Conservation (phyloP, 1,140 invertebrate species). For the Pararge aegeria region DNA sequence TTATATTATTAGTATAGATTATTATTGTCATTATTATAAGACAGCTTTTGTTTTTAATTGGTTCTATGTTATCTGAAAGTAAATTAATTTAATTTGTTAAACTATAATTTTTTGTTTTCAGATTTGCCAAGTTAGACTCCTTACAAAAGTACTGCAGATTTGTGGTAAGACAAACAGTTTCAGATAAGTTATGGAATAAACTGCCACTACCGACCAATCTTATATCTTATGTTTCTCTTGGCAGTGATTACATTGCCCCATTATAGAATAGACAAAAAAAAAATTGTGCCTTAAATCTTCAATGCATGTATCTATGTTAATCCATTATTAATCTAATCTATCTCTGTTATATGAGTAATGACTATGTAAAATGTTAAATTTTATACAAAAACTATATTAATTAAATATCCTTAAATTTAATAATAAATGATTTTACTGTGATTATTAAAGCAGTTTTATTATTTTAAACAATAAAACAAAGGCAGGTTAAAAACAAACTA, state of each 20-base stretch:
- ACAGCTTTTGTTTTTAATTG: no score
- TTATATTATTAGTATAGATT: no score
- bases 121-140: conserved; percentile 71
- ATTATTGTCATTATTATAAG: no score
- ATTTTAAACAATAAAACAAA: conserved; percentile 2
- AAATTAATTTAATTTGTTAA: no score
- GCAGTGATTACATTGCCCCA: conserved; percentile 70
- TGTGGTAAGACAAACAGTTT: conserved; percentile 69
- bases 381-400: conserved; percentile 51
- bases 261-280: conserved; percentile 38
- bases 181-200: conserved; percentile 54
- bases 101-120: conserved; percentile 38
- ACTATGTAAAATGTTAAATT: conserved; percentile 49
- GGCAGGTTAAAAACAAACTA: conserved; percentile 11
- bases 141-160: conserved; percentile 75
- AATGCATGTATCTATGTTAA: conserved; percentile 36
- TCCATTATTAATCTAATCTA: conserved; percentile 40
- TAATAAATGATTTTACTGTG: conserved; percentile 42
- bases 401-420: conserved; percentile 48
- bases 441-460: conserved; percentile 23
- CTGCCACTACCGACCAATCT: conserved; percentile 69
- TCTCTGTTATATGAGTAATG: conserved; percentile 39
- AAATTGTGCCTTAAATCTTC: conserved; percentile 37
- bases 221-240: conserved; percentile 63
- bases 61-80: no score